Evolutionary conservation across 2,888 invertebrate genomes (phyloP), one percentile per base, ranked within the genome.

Genomic region (Carabus problematicus): DNA sequence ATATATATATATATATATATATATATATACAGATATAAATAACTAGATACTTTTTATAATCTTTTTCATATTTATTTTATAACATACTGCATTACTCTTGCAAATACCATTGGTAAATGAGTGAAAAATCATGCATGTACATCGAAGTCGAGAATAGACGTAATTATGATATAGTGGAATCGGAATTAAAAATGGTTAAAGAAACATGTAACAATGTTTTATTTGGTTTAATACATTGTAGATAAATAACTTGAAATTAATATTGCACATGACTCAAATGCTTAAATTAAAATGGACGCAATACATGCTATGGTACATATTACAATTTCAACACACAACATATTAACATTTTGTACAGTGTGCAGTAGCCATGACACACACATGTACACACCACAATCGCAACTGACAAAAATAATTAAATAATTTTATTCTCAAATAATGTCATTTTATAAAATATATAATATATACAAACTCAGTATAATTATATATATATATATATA

Each of bases 261-360:
- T 82, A 82, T 82, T 82, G 82, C 82, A 82, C 82, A 81, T 81
- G 79, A 80, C 79, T 79, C 79, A 80, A 80, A 80, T 78, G 79
- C 79, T 79, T 79, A 78, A 75, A 76, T 77, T 80, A 77, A 81
- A 81, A 81, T 81, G 81, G 80, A 82, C 80, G 80, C 78, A 79
- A 80, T 78, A 79, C 77, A 76, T 77, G 75, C 75, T 74, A 74
- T 74, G 73, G 74, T 76, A 76, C 75, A 75, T 74, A 73, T 73
- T 74, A 72, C 74, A 71, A 72, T 64, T 74, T 74, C 73, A 71
- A 74, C 73, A 75, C 73, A 54, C 60, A 60, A 60, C 59, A 60
- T 60, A 60, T 60, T 41, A 60, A 52, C 67, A 59, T 60, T 67
- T 67, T 67, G 67, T 60, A 59, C 60, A 67, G 64, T 64, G 64